phyloP scores from a whole-genome alignment of 2,888 invertebrate genomes.

The Limnephilus lunatus region DNA sequence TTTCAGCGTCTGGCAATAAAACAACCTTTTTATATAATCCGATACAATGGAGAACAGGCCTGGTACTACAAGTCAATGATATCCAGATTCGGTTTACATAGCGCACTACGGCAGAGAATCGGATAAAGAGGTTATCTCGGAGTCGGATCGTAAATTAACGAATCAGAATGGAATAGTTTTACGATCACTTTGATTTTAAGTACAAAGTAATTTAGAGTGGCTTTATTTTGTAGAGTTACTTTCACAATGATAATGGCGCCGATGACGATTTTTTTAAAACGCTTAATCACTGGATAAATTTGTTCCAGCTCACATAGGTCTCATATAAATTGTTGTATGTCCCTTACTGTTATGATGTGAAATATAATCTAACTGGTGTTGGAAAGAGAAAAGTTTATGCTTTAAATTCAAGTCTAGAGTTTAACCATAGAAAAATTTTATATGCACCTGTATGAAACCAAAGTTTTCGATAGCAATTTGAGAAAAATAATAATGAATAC shows the following conservation, averaged over 20 bases:
- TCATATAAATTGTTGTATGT: too few relatives aligned
- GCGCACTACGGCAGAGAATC: neutral
- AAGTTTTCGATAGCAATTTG: too few relatives aligned
- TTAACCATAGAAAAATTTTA: too few relatives aligned
- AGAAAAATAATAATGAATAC: too few relatives aligned
- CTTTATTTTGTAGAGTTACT: too few relatives aligned
- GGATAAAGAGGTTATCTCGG: slow-evolving; percentile 4
- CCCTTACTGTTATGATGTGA: too few relatives aligned
- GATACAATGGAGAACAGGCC: slow-evolving; percentile 10
- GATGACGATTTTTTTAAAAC: neutral
- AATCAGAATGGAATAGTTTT: slow-evolving; percentile 29
- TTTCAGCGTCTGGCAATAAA: slow-evolving; percentile 30
- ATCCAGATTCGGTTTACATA: slow-evolving; percentile 23
- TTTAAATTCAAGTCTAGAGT: too few relatives aligned
- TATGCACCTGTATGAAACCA: too few relatives aligned
- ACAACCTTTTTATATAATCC: slow-evolving; percentile 42
- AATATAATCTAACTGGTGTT: too few relatives aligned
- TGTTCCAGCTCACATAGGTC: too few relatives aligned
- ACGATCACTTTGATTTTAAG: slow-evolving; percentile 1
- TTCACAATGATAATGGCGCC: neutral
- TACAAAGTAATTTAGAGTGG: neutral
- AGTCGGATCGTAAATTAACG: slow-evolving; percentile 32
- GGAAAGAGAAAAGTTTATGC: too few relatives aligned
- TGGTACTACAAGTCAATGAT: slow-evolving; percentile 34
- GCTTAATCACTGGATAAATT: too few relatives aligned